Conservation (phyloP, 2,888 invertebrate species). For the Hylaea fasciaria region DNA sequence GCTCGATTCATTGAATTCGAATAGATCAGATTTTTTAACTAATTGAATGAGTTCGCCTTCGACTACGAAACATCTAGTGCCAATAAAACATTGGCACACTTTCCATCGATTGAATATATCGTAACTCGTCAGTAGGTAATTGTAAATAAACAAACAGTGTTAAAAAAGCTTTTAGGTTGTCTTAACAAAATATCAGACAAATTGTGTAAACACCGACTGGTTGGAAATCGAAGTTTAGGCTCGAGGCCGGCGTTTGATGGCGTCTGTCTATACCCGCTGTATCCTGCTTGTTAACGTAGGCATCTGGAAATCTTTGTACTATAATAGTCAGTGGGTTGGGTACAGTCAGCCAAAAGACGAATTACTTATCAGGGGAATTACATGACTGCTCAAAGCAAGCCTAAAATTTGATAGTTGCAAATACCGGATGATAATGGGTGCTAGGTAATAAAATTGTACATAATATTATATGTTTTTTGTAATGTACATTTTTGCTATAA, state of each 20-base stretch:
- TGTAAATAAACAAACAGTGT: conserved; percentile 24
- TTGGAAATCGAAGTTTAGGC: conserved; percentile 43
- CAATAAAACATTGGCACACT: conserved; percentile 11
- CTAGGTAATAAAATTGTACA: no score
- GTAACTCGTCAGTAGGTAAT: conserved; percentile 21
- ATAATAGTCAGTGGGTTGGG: conserved; percentile 10
- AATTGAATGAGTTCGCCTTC: not conserved
- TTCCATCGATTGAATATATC: conserved; percentile 25
- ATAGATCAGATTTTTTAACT: not conserved
- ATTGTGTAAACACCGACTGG: conserved; percentile 40
- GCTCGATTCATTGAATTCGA: not conserved
- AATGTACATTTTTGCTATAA: no score
- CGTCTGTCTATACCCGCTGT: conserved; percentile 39
- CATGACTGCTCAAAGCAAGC: no score
- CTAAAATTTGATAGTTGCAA: no score
- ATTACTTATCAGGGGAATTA: no score
- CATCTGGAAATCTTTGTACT: conserved; percentile 50
- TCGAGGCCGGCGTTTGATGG: conserved; percentile 46
- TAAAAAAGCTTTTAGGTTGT: conserved; percentile 38
- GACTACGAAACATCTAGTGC: not conserved
- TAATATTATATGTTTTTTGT: no score
- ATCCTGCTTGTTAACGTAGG: conserved; percentile 50
- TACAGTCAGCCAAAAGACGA: not conserved
- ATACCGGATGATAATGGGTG: no score
- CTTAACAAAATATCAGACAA: conserved; percentile 40